Conservation (phyloP, 2,113 vertebrate genomes). For the Athene noctua region DNA sequence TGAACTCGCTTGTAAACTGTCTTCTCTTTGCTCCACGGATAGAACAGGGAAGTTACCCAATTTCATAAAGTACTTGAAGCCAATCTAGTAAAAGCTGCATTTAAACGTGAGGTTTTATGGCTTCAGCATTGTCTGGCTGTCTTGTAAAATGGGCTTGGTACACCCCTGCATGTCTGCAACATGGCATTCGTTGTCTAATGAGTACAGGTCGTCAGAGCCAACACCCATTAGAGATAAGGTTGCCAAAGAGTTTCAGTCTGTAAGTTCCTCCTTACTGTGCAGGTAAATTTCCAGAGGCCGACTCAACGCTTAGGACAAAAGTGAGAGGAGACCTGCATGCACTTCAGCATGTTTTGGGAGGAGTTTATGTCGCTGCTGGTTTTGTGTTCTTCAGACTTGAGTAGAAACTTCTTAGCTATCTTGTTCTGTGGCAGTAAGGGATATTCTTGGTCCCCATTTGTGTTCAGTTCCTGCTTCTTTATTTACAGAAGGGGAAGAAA, state of each 20-base stretch:
- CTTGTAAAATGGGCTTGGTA: background rate
- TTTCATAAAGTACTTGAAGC: background rate
- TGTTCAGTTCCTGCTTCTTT: background rate
- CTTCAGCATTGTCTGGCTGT: fast-evolving
- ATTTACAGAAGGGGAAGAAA: background rate
- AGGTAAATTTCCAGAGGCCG: background rate
- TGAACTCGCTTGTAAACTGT: background rate
- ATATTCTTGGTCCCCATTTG: background rate
- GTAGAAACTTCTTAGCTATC: fast-evolving
- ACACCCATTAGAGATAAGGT: background rate
- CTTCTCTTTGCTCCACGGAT: background rate
- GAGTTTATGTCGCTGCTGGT: background rate
- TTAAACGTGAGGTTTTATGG: background rate
- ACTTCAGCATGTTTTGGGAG: background rate
- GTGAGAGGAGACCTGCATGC: fast-evolving
- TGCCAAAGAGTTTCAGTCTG: background rate
- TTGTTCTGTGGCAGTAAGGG: background rate
- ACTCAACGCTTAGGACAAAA: fast-evolving
- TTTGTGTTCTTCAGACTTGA: background rate
- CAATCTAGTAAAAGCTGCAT: background rate
- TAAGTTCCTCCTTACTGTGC: background rate
- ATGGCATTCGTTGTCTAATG: background rate
- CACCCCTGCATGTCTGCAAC: background rate
- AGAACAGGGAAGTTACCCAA: background rate
- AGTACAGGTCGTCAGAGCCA: background rate